phyloP scores from a whole-genome alignment of 1,140 invertebrate species.

The Anastatus disparis region DNA sequence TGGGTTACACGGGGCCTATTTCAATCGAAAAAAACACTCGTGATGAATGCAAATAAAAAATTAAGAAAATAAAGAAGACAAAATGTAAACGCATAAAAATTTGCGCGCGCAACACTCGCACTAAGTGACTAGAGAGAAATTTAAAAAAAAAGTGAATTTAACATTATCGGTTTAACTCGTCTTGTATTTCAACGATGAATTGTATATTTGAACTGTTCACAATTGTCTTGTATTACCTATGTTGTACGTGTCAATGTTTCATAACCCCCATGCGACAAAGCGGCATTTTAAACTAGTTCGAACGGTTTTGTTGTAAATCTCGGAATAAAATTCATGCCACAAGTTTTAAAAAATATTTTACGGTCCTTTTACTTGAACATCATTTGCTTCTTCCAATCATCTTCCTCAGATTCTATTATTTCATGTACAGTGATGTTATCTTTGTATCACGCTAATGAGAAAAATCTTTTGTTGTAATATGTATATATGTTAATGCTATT shows the following conservation, averaged over 20 bases:
- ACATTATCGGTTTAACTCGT: slow-evolving; percentile 52
- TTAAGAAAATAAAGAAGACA: slow-evolving; percentile 25
- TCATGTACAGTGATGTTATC: slow-evolving; percentile 43
- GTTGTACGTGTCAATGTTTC: slow-evolving; percentile 68
- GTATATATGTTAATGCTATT: slow-evolving; percentile 32
- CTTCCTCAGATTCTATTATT: slow-evolving; percentile 31
- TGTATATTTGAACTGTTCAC: slow-evolving; percentile 64
- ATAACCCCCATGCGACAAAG: slow-evolving; percentile 59
- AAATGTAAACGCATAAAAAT: slow-evolving; percentile 22
- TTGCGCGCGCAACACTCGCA: slow-evolving; percentile 39
- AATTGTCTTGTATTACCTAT: slow-evolving; percentile 65
- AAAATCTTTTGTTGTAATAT: slow-evolving; percentile 32
- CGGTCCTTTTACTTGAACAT: slow-evolving; percentile 38
- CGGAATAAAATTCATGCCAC: slow-evolving; percentile 65
- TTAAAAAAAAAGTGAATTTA: slow-evolving; percentile 46
- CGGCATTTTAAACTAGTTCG: slow-evolving; percentile 66
- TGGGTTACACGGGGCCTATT: slow-evolving; percentile 62
- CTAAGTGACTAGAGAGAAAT: slow-evolving; percentile 39
- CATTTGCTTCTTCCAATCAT: slow-evolving; percentile 37
- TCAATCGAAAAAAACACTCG: slow-evolving; percentile 49
- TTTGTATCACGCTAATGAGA: slow-evolving; percentile 43
- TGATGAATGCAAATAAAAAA: slow-evolving; percentile 35
- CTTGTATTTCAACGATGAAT: slow-evolving; percentile 52
- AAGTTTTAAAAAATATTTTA: slow-evolving; percentile 56
- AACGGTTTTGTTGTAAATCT: slow-evolving; percentile 65